Conservation (phyloP, 2,888 invertebrate genomes). For the Danaus chrysippus region DNA sequence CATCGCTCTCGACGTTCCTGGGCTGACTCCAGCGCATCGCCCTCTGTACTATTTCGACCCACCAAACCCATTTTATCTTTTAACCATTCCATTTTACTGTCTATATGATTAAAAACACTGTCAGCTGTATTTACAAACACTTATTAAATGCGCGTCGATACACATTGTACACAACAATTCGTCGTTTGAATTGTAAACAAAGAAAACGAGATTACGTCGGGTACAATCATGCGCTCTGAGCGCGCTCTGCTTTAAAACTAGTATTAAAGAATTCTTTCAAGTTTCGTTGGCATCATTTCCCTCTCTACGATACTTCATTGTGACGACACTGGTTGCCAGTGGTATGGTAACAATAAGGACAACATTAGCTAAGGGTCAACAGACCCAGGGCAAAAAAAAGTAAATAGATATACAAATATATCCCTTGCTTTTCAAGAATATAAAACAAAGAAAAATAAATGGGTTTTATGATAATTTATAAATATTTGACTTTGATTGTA, state of each 20-base stretch:
- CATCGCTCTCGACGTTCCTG: conserved; percentile 84
- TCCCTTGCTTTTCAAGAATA: too few species aligned
- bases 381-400: neutral
- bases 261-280: conserved; percentile 31
- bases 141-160: conserved; percentile 5
- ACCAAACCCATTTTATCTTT: conserved; percentile 39
- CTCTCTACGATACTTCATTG: conserved; percentile 26
- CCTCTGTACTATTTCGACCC: conserved; percentile 35
- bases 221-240: conserved; percentile 21
- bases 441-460: too few species aligned
- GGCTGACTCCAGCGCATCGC: conserved; percentile 80
- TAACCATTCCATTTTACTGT: conserved; percentile 51
- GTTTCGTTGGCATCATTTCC: conserved; percentile 36
- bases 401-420: too few species aligned
- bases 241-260: conserved; percentile 26
- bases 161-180: conserved; percentile 1
- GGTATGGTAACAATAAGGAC: conserved; percentile 8
- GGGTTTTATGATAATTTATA: neutral
- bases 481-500: neutral
- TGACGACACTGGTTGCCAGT: conserved; percentile 19
- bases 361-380: conserved; percentile 7
- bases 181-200: conserved; percentile 37
- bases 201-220: conserved; percentile 30
- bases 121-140: conserved; percentile 16
- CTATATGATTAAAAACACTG: conserved; percentile 14